Evolutionary conservation across 2,888 invertebrate genomes (phyloP).

Genomic region (Hirtodrosophila alboralis): DNA sequence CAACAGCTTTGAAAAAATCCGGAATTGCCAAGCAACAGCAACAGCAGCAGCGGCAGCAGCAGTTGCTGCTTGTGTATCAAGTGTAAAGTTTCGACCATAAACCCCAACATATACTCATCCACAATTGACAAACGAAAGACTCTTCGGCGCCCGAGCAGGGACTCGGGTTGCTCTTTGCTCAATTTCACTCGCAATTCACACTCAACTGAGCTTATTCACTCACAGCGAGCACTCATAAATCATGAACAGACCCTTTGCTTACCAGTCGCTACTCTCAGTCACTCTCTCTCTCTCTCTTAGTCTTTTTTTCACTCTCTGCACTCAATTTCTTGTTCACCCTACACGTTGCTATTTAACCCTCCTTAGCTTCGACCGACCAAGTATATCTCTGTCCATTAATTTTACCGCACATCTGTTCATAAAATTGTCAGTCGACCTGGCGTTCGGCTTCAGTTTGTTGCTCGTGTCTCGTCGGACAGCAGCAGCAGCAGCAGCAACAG

Average conservation of each 20-base stretch:
- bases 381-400: constrained; percentile 80
- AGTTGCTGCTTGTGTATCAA: constrained; percentile 20
- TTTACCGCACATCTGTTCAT: constrained; percentile 79
- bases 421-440: constrained; percentile 75
- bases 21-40: constrained; percentile 30
- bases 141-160: constrained; percentile 8
- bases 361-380: constrained; percentile 41
- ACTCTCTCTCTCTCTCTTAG: background rate
- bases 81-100: constrained; percentile 48
- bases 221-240: background rate
- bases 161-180: constrained; percentile 29
- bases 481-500: constrained; percentile 23
- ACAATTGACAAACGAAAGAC: constrained; percentile 44
- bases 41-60: constrained; percentile 18
- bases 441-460: constrained; percentile 69
- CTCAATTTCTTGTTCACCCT: constrained; percentile 12
- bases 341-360: constrained; percentile 55
- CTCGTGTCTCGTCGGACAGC: constrained; percentile 56
- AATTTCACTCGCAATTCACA: constrained; percentile 12
- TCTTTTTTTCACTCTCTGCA: constrained; percentile 4
- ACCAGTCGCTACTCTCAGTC: constrained; percentile 6
- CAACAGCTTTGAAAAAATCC: constrained; percentile 74
- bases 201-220: constrained; percentile 12
- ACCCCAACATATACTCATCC: constrained; percentile 13
- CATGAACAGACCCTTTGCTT: background rate